These are phyloP conservation scores for Marmota flaviventris DNA, from an alignment of 2,113 vertebrate genomes.

Conservation along the genomic window DNA sequence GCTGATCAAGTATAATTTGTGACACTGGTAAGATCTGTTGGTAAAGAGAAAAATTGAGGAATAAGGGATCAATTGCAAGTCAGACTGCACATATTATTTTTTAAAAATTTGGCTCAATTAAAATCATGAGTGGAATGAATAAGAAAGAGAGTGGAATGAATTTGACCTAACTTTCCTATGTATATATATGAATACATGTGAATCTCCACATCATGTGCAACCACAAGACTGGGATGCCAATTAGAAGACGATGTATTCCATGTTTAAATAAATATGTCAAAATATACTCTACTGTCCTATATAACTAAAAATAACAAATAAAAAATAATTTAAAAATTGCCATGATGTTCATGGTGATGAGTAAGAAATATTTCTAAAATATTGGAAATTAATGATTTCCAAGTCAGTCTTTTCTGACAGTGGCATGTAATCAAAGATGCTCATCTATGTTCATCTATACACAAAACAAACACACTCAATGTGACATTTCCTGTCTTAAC, in stretches of 20 bases:
- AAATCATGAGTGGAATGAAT: background rate
- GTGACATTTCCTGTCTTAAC: background rate
- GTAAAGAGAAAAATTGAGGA: constrained; percentile 17
- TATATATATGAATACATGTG: too few relatives aligned
- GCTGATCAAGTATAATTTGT: background rate
- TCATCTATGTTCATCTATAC: background rate
- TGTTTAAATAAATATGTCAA: too few relatives aligned
- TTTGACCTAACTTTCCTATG: too few relatives aligned
- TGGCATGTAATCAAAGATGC: background rate
- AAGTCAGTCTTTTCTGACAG: background rate
- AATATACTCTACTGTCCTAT: too few relatives aligned
- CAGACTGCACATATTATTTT: background rate
- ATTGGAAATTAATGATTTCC: background rate
- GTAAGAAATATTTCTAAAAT: background rate
- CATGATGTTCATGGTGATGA: background rate
- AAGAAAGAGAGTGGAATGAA: too few relatives aligned
- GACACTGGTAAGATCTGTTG: background rate
- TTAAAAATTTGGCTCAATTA: background rate
- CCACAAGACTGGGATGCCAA: too few relatives aligned
- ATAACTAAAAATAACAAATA: too few relatives aligned
- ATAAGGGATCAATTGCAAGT: background rate
- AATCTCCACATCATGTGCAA: too few relatives aligned
- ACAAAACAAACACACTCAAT: background rate
- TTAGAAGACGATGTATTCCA: too few relatives aligned
- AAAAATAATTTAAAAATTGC: background rate